Base-by-base conservation (phyloP, 2,797 vertebrate species). In the Enteromius argenteus region DNA sequence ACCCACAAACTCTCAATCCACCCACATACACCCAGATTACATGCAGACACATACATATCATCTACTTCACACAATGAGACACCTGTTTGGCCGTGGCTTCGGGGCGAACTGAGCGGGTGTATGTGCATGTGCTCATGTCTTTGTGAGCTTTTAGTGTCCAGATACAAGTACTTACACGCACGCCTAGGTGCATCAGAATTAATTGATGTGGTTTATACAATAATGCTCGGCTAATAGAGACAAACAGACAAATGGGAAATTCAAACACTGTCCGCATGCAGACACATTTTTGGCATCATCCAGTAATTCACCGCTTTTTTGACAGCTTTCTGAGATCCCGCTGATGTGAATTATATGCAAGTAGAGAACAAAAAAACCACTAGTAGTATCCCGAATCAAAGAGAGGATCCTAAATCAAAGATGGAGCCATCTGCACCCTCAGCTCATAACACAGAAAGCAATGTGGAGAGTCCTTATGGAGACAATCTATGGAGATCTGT, bases 261-360 rank as follows among this genome's bases (percentile, higher is more conserved):
- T 23, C 30, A 62, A 23, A 35, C 6, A 44, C 8, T 67, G 30
- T 35, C 3, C 1, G 19, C 32, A 67, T 75, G 60, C 15, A 32
- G 53, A 46, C 17, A 60, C 53, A 64, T 74, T 74, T n/a, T 37
- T 74, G 42, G 14, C 39, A 75, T 27, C n/a, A 3, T 53, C 62
- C 53, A 32, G 42, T 5, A 66, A 67, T 10, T n/a, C 11, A 71
- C 37, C 1, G 51, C 79, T 71, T 44, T 77, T 82, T 87, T 56
- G 85, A 89, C 58, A 84, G 86, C 86, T 85, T 49, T 58, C 44
- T 42, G 72, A 90, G 88, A 92, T 91, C 15, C 68, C 15, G 27
- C 14, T 91, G 90, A 89, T 62, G 42, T 39, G 66, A 79, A 72
- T 27, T 30, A 49, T 51, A 15, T 66, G 42, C 19, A 58, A 62